phyloP scores from a whole-genome alignment of 2,888 invertebrate species.

The Tetramorium bicarinatum region DNA sequence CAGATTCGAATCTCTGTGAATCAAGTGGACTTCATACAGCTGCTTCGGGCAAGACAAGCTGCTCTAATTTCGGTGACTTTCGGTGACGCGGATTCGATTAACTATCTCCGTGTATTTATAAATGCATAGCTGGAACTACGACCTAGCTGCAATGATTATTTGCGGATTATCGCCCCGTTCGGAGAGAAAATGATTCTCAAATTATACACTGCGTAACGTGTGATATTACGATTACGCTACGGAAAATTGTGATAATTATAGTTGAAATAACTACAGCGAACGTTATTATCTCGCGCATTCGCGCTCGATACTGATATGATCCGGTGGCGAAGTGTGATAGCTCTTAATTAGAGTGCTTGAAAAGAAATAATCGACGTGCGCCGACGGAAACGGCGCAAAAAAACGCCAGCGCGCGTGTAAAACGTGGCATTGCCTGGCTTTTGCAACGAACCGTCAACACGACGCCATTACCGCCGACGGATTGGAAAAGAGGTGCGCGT shows the following conservation, averaged over 20 bases:
- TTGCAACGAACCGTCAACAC: conserved; percentile 37
- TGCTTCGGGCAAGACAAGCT: neutral
- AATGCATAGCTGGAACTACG: neutral
- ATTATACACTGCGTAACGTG: neutral
- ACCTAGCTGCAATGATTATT: conserved; percentile 4
- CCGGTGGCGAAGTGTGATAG: conserved; percentile 18
- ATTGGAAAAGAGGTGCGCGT: conserved; percentile 16
- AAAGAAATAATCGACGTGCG: conserved; percentile 16
- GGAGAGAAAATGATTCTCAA: conserved; percentile 18
- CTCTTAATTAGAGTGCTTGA: conserved; percentile 35
- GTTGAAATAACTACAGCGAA: neutral
- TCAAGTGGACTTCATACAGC: neutral
- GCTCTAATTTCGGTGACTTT: neutral
- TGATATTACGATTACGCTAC: neutral
- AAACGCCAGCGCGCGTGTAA: neutral
- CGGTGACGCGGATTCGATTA: conserved; percentile 5
- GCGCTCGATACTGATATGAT: neutral
- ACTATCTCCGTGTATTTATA: neutral
- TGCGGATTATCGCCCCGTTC: conserved; percentile 9
- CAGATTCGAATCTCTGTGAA: neutral
- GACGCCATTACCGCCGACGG: conserved; percentile 37
- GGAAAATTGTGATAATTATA: conserved; percentile 36
- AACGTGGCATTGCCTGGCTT: neutral
- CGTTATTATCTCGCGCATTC: conserved; percentile 3
- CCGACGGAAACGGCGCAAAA: conserved; percentile 34